These are phyloP conservation scores for Zoanthus solanderi DNA, from an alignment of 92 coral and sea anemone species.

Conservation along the genomic window DNA sequence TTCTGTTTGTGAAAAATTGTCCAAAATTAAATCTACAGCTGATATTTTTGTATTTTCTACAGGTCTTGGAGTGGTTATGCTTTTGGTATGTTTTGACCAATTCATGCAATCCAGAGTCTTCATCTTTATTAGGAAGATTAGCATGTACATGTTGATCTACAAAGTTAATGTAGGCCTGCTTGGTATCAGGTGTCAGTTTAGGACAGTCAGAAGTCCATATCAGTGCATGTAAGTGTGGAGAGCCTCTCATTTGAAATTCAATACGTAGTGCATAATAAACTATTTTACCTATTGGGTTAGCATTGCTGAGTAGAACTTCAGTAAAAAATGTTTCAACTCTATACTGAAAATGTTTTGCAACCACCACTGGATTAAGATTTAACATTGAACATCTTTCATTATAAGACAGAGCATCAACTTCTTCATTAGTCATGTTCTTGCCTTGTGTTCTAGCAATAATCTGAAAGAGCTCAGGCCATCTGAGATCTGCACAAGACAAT, in stretches of 20 bases:
- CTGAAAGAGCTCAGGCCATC: conserved; percentile 40
- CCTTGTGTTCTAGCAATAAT: conserved; percentile 4
- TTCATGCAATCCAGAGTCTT: neutral
- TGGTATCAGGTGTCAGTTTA: neutral
- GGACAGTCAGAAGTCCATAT: conserved; percentile 1
- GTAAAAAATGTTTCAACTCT: conserved; percentile 5
- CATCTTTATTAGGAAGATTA: neutral
- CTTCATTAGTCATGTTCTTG: neutral
- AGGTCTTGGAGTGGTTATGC: neutral
- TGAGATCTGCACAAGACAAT: conserved; percentile 48
- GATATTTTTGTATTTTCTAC: conserved; percentile 1
- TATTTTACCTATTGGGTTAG: neutral
- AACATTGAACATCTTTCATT: neutral
- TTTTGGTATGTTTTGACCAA: neutral
- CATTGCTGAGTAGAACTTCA: neutral
- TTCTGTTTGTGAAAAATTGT: neutral
- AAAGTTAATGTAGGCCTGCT: neutral
- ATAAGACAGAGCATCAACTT: conserved; percentile 1
- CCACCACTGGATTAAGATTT: neutral
- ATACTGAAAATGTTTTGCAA: neutral
- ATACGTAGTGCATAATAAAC: neutral
- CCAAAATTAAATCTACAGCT: neutral
- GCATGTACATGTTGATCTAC: neutral
- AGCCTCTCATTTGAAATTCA: conserved; percentile 1
- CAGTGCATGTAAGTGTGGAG: neutral